These are phyloP conservation scores for Ictalurus punctatus DNA, from an alignment of 2,113 vertebrate species.

Conservation along the genomic window DNA sequence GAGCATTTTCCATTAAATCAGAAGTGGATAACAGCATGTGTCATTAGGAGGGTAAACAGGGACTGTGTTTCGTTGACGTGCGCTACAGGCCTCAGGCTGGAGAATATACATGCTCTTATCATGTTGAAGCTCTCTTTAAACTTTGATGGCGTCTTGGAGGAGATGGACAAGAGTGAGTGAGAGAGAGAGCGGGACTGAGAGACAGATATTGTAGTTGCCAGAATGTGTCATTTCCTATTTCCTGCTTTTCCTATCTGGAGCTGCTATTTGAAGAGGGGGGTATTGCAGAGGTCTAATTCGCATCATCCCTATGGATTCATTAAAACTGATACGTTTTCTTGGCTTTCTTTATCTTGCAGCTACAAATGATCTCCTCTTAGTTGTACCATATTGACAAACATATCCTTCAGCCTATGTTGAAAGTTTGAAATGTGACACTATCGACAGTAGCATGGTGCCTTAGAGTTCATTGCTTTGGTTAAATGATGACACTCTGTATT, in stretches of 20 bases:
- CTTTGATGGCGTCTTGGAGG: conserved; percentile 48
- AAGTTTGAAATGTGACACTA: not conserved
- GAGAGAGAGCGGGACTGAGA: not conserved
- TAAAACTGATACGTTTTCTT: conserved; percentile 13
- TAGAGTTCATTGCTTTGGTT: not conserved
- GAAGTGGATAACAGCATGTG: conserved; percentile 55
- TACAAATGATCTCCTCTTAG: not conserved
- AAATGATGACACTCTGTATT: not conserved
- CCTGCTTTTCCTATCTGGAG: not conserved
- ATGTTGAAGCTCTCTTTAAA: conserved; percentile 26
- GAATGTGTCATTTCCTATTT: not conserved
- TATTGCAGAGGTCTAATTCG: not conserved
- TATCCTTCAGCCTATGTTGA: not conserved
- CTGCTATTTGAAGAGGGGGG: not conserved
- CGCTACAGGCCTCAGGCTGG: conserved; percentile 49
- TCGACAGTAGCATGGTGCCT: not conserved
- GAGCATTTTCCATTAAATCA: conserved; percentile 48
- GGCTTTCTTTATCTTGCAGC: conserved; percentile 28
- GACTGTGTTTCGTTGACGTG: conserved; percentile 52
- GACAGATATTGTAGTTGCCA: conserved; percentile 1
- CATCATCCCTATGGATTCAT: conserved; percentile 23
- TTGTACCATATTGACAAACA: not conserved
- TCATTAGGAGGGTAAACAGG: conserved; percentile 50
- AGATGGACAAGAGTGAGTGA: conserved; percentile 3
- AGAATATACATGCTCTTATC: conserved; percentile 51